Evolutionary conservation across 1,140 invertebrate species (phyloP), one percentile per base, ranked within the genome.

Genomic region (Calephelis nemesis): DNA sequence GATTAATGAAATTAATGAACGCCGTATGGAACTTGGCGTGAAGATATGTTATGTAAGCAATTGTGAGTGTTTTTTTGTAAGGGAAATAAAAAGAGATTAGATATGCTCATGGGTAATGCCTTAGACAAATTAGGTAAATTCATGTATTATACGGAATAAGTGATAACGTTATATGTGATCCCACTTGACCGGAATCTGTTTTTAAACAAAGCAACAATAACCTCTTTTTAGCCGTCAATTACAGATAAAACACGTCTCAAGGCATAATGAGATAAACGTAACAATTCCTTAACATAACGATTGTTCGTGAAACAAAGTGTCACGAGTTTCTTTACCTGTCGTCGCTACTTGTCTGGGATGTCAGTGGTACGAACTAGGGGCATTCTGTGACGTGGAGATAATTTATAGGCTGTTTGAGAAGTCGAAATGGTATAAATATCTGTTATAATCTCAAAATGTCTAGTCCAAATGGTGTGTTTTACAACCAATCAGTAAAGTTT

Each of bases 201-300:
- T 47, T 66, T 66, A 66, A 66, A 66, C 65, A 66, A 66, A 66
- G 65, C 49, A 40, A 42, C 42, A 39, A n/a, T 60, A 54, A 66
- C 50, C 65, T 66, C 65, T 54, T 66, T 66, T 66, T 45, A 54
- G 66, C 69, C 74, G 75, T 83, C 77, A 81, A 76, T 79, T 77
- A 79, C 66, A 66, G 69, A 74, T 75, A 75, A 70, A 68, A 74
- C 74, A 74, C 68, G 73, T 74, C 70, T 73, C 19, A 63, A n/a
- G 8, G 58, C 39, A 40, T 60, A 60, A 60, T 60, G 12, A 40
- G 58, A 60, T 60, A 60, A 60, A 60, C 12, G 58, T 39, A 39
- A 45, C 52, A 62, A 65, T 79, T 76, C 68, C 73, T 62, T 75
- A 73, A 60, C 54, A 74, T 49, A 60, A 68, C 71, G 63, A 73